Evolutionary conservation across 1,140 invertebrate genomes (phyloP).

Genomic region (Drosophila burlai): DNA sequence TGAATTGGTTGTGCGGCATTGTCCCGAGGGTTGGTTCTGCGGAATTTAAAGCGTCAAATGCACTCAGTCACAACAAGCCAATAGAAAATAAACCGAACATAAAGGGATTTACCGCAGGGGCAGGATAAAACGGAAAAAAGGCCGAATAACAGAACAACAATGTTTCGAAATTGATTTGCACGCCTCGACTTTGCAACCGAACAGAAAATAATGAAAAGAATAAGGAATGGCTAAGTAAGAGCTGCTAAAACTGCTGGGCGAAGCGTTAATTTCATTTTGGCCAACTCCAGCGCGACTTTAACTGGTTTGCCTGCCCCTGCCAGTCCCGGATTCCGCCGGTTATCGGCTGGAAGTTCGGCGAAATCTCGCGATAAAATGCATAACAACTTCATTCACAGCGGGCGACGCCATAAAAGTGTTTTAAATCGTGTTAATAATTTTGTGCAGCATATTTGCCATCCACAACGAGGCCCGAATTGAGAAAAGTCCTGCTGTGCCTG

Average conservation of each 20-base stretch:
- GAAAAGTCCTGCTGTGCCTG: conserved; percentile 78
- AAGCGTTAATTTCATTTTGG: conserved; percentile 78
- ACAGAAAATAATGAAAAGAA: conserved; percentile 19
- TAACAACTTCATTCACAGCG: conserved; percentile 84
- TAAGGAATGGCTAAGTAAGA: conserved; percentile 66
- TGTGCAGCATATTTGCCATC: conserved; percentile 72
- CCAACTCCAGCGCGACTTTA: conserved; percentile 22
- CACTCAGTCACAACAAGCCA: conserved; percentile 73
- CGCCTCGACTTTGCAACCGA: conserved; percentile 45
- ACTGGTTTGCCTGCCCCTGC: conserved; percentile 39
- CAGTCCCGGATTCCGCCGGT: neutral
- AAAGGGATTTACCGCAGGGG: conserved; percentile 36
- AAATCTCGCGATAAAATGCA: conserved; percentile 83
- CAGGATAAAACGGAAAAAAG: neutral
- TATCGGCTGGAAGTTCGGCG: conserved; percentile 60
- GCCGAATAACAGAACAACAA: conserved; percentile 15
- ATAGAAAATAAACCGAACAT: conserved; percentile 41
- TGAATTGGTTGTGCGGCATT: conserved; percentile 47
- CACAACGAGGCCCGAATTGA: conserved; percentile 65
- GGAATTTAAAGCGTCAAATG: conserved; percentile 81
- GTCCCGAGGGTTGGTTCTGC: conserved; percentile 56
- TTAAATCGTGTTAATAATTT: conserved; percentile 85
- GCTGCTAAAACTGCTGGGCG: conserved; percentile 73
- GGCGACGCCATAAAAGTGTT: conserved; percentile 84
- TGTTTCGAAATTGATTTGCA: conserved; percentile 68